Percentiles rank a stretch among this genome's conserved stretches.
These are phyloP conservation scores for Urocynchramus pylzowi DNA, from an alignment of 2,113 vertebrate genomes.

Conservation along the genomic window DNA sequence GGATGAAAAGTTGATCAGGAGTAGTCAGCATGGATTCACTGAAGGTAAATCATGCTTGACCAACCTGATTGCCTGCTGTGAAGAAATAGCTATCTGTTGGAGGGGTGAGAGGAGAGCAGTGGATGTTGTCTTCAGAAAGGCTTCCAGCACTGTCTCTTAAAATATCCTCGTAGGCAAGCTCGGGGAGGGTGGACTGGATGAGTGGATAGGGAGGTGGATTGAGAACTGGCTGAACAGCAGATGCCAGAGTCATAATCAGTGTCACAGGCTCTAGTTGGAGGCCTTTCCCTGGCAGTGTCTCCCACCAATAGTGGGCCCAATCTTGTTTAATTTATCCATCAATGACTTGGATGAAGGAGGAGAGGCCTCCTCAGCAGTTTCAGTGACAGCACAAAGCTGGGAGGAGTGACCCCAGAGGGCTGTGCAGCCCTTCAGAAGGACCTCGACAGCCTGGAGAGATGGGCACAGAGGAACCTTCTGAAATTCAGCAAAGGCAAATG, in stretches of 20 bases:
- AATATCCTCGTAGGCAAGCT: not conserved
- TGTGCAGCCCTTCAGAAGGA: not conserved
- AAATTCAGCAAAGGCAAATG: not conserved
- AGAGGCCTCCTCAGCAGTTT: not conserved
- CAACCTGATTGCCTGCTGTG: not conserved
- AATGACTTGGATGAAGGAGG: not conserved
- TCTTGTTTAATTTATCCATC: not conserved
- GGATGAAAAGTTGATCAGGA: not conserved
- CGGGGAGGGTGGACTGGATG: not conserved
- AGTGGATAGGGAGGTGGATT: not conserved
- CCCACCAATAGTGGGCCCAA: too few relatives aligned
- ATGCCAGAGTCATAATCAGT: not conserved
- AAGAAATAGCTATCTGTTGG: not conserved
- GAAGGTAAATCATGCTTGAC: not conserved
- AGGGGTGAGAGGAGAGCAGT: not conserved
- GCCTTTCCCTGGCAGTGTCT: fast-evolving
- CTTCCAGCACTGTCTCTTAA: not conserved
- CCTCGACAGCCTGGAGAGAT: not conserved
- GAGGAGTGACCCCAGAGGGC: not conserved
- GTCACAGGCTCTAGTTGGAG: not conserved
- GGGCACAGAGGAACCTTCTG: not conserved
- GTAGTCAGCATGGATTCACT: not conserved
- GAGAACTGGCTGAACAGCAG: not conserved
- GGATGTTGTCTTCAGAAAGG: not conserved
- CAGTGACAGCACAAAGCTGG: not conserved